Conservation (phyloP, 1,140 invertebrate species). For the Drosophila nigrodunni region DNA sequence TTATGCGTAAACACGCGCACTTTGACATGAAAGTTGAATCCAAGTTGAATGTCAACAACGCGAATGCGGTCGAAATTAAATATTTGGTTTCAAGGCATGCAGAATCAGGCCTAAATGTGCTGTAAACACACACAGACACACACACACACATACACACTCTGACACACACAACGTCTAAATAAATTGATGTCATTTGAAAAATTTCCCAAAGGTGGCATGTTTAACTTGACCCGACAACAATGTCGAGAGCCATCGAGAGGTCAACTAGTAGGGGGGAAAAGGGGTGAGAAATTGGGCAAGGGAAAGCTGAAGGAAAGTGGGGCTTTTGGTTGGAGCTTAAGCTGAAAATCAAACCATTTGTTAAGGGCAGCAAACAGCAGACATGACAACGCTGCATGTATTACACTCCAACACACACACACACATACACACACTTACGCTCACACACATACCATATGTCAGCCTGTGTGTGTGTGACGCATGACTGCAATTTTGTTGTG, state of each 20-base stretch:
- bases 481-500: conserved; percentile 72
- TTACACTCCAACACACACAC: conserved; percentile 56
- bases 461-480: conserved; percentile 61
- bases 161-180: conserved; percentile 62
- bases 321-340: conserved; percentile 51
- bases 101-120: conserved; percentile 13
- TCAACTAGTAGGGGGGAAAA: background rate
- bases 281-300: conserved; percentile 7
- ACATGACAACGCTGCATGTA: conserved; percentile 78
- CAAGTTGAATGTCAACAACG: conserved; percentile 72
- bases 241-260: background rate
- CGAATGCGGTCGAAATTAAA: conserved; percentile 68
- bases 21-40: conserved; percentile 65
- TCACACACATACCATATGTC: conserved; percentile 15
- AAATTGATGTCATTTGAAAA: conserved; percentile 81
- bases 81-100: conserved; percentile 58
- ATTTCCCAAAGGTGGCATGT: conserved; percentile 79
- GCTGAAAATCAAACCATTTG: conserved; percentile 81
- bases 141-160: conserved; percentile 7
- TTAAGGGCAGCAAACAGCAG: conserved; percentile 61
- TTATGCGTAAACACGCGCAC: conserved; percentile 75
- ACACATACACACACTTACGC: conserved; percentile 6
- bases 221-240: conserved; percentile 47
- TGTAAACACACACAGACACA: conserved; percentile 25
- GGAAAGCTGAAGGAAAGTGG: conserved; percentile 1